Evolutionary conservation across 2,113 vertebrate genomes (phyloP).

Genomic region (Dryoscopus gambensis): DNA sequence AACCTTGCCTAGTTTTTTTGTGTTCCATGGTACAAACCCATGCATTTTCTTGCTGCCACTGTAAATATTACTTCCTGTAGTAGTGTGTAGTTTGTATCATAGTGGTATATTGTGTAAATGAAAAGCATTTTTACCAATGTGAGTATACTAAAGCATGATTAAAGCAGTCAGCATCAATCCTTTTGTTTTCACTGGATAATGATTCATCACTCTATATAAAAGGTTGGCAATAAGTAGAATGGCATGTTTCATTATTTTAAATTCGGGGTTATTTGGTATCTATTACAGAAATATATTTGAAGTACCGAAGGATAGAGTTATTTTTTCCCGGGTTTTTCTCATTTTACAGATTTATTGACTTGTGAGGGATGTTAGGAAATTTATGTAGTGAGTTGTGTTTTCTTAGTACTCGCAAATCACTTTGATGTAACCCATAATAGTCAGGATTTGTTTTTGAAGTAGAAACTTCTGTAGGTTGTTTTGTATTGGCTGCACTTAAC

Average conservation of each 20-base stretch:
- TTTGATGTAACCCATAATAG: background rate
- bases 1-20: background rate
- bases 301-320: background rate
- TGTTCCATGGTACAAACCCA: slow-evolving; percentile 34
- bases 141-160: background rate
- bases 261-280: background rate
- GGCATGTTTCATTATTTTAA: background rate
- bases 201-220: background rate
- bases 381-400: background rate
- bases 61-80: background rate
- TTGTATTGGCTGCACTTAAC: background rate
- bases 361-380: background rate
- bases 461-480: background rate
- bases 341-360: background rate
- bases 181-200: background rate
- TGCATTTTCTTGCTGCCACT: slow-evolving; percentile 27
- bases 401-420: background rate
- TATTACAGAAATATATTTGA: background rate
- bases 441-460: background rate
- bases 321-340: background rate
- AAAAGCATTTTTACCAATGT: background rate
- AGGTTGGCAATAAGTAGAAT: background rate
- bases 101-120: background rate
- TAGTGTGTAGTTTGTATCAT: slow-evolving; percentile 10
- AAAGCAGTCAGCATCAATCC: background rate